Percentiles rank a stretch among this genome's conserved stretches.
Conservation (phyloP, 2,888 invertebrate genomes). For the Tenthredo amoena region DNA sequence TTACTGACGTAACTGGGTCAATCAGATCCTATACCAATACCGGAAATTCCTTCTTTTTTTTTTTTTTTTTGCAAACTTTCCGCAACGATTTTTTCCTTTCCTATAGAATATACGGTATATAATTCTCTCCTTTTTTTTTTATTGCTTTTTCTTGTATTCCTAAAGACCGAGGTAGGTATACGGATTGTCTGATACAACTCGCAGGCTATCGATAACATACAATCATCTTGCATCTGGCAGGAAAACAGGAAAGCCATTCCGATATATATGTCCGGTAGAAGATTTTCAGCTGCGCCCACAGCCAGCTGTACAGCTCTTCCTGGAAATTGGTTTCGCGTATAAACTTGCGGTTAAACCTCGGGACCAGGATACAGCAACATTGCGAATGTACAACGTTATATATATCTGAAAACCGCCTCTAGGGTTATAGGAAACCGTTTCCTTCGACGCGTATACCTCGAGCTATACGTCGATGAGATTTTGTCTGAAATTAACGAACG, state of each 20-base stretch:
- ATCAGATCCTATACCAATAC: conserved; percentile 13
- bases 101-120: not conserved
- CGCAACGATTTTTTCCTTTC: not conserved
- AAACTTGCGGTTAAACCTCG: conserved; percentile 11
- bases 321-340: not conserved
- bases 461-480: not conserved
- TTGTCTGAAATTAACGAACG: not conserved
- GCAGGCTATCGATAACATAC: not conserved
- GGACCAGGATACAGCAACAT: not conserved
- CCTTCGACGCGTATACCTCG: not conserved
- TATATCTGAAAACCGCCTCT: not conserved
- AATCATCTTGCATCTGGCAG: conserved; percentile 12
- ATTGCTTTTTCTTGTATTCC: not conserved
- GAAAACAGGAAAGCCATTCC: conserved; percentile 14
- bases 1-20: conserved; percentile 47
- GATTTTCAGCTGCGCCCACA: conserved; percentile 19
- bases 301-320: not conserved
- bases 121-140: not conserved
- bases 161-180: not conserved
- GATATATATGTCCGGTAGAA: not conserved
- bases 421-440: not conserved
- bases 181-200: not conserved
- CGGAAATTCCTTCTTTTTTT: not conserved
- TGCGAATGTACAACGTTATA: not conserved
- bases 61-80: conserved; percentile 10